Percentiles rank a stretch among this genome's conserved stretches.
Conservation (phyloP, 2,888 invertebrate genomes). For the Megaustenia siamemsis region DNA sequence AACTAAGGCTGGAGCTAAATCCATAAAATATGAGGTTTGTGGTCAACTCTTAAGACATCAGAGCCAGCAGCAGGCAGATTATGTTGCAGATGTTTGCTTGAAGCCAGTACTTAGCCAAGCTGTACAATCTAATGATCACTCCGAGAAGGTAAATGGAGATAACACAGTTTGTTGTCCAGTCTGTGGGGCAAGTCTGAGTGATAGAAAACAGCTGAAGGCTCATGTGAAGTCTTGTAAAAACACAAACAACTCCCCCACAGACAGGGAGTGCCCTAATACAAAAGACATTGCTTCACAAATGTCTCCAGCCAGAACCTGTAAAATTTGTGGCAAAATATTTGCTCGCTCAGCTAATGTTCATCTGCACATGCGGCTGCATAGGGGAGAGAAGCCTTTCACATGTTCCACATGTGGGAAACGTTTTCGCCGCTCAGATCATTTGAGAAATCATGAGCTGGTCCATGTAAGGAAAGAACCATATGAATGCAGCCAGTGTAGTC, state of each 20-base stretch:
- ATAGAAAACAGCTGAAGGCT: not conserved
- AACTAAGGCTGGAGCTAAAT: not conserved
- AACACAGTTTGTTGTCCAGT: not conserved
- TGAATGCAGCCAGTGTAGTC: conserved; percentile 44
- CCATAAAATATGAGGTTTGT: not conserved
- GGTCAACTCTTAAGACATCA: not conserved
- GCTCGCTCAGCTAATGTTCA: conserved; percentile 45
- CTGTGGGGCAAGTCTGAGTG: not conserved
- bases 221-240: conserved; percentile 5
- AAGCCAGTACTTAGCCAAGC: not conserved
- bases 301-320: conserved; percentile 26
- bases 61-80: not conserved
- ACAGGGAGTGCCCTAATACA: not conserved
- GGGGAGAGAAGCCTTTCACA: conserved; percentile 52
- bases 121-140: not conserved
- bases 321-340: conserved; percentile 50
- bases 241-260: not conserved
- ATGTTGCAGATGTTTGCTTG: not conserved
- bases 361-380: conserved; percentile 52
- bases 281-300: not conserved
- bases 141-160: not conserved
- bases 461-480: conserved; percentile 17
- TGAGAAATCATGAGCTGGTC: conserved; percentile 45
- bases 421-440: conserved; percentile 51
- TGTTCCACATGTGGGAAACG: conserved; percentile 47